phyloP scores from a whole-genome alignment of 2,888 invertebrate genomes.

The Malthinus seriepunctatus region DNA sequence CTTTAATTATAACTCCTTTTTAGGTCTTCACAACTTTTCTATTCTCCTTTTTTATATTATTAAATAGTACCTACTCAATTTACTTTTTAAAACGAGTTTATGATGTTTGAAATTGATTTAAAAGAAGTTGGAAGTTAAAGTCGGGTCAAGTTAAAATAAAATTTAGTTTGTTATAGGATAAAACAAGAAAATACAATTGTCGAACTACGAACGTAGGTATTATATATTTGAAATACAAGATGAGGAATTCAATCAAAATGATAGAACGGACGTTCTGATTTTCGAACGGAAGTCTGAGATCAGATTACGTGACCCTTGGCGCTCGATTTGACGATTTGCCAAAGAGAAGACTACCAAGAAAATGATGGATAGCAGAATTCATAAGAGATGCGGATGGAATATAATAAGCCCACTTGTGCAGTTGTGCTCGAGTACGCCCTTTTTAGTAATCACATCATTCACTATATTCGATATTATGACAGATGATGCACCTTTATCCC shows the following conservation, averaged over 20 bases:
- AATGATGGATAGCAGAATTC: constrained; percentile 50
- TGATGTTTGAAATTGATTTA: no score
- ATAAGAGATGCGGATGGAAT: constrained; percentile 48
- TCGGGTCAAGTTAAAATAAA: no score
- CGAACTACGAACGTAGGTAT: constrained; percentile 20
- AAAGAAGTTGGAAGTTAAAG: no score
- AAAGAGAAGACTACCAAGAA: constrained; percentile 44
- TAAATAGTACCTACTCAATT: no score
- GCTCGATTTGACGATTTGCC: constrained; percentile 50
- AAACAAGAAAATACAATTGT: constrained; percentile 22
- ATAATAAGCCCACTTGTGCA: constrained; percentile 45
- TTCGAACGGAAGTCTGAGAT: constrained; percentile 41
- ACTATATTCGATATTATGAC: constrained; percentile 33
- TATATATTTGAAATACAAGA: constrained; percentile 26
- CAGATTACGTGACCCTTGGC: constrained; percentile 49
- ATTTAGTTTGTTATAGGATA: constrained; percentile 3
- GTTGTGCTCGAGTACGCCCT: constrained; percentile 37
- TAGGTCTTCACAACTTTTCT: no score
- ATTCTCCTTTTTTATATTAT: no score
- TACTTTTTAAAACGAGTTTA: no score
- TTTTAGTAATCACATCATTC: constrained; percentile 35
- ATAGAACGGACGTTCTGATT: constrained; percentile 41
- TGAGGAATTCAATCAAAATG: constrained; percentile 42
- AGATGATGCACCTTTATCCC: constrained; percentile 34
- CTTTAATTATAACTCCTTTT: no score